These are phyloP conservation scores for Sprattus sprattus DNA, from an alignment of 2,113 vertebrate species.

Conservation along the genomic window DNA sequence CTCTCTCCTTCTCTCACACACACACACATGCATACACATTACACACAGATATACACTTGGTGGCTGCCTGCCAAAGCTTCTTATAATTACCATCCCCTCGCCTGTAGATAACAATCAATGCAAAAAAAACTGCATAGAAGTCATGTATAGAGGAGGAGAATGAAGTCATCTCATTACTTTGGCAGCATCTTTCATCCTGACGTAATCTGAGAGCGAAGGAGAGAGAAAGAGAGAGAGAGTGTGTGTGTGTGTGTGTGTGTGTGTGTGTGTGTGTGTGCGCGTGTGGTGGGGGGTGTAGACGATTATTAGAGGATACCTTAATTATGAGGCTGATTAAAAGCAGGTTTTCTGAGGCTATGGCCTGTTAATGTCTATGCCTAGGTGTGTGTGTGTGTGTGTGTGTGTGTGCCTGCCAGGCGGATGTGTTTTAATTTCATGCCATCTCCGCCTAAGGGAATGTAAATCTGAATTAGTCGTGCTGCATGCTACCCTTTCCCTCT, in stretches of 20 bases:
- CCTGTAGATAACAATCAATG: neutral
- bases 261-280: too few relatives aligned
- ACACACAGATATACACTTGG: neutral
- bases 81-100: neutral
- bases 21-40: neutral
- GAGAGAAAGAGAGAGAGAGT: neutral
- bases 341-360: neutral
- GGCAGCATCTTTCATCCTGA: constrained; percentile 22
- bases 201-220: neutral
- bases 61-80: neutral
- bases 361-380: neutral
- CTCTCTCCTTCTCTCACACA: neutral
- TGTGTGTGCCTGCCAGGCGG: neutral
- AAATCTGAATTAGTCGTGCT: too few relatives aligned
- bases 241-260: too few relatives aligned
- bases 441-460: too few relatives aligned
- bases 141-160: neutral
- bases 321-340: neutral
- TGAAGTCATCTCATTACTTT: constrained; percentile 24
- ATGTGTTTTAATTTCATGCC: neutral
- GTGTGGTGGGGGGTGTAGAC: neutral
- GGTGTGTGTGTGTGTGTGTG: constrained; percentile 5
- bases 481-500: too few relatives aligned
- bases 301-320: constrained; percentile 1
- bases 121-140: neutral